These are phyloP conservation scores for Hirundo rustica DNA, from an alignment of 2,797 vertebrate species.

Conservation along the genomic window DNA sequence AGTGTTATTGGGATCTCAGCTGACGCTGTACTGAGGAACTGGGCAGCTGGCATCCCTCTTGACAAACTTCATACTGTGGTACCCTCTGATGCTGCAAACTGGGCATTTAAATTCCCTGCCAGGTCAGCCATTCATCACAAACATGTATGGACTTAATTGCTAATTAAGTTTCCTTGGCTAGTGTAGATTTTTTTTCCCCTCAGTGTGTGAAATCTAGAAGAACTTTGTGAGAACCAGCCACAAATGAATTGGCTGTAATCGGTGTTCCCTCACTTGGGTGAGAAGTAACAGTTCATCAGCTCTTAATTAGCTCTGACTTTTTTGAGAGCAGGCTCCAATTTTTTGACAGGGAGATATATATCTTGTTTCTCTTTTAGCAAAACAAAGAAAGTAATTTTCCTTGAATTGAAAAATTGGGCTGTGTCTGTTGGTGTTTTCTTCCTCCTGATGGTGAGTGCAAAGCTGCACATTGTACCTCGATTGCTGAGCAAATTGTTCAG, in stretches of 20 bases:
- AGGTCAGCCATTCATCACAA: background rate
- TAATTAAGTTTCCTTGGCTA: constrained; percentile 33
- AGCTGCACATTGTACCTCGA: background rate
- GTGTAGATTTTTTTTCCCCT: background rate
- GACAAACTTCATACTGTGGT: background rate
- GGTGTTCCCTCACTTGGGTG: background rate
- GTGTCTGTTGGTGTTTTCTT: background rate
- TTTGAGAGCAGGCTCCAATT: background rate
- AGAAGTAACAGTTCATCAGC: constrained; percentile 42
- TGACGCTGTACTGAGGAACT: background rate
- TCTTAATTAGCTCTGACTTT: constrained; percentile 30
- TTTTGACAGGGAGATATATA: background rate
- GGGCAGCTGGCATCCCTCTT: background rate
- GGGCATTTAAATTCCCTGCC: background rate
- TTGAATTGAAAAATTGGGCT: background rate
- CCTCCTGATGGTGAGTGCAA: background rate
- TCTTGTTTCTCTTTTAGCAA: constrained; percentile 31
- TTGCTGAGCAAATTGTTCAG: constrained; percentile 7
- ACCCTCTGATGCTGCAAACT: background rate
- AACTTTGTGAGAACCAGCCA: background rate
- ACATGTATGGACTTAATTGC: background rate
- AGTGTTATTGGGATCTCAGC: background rate
- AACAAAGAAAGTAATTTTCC: background rate
- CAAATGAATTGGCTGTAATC: background rate
- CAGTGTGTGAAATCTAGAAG: background rate